Conservation (phyloP, 2,113 vertebrate genomes). For the Corydoras maculifer region DNA sequence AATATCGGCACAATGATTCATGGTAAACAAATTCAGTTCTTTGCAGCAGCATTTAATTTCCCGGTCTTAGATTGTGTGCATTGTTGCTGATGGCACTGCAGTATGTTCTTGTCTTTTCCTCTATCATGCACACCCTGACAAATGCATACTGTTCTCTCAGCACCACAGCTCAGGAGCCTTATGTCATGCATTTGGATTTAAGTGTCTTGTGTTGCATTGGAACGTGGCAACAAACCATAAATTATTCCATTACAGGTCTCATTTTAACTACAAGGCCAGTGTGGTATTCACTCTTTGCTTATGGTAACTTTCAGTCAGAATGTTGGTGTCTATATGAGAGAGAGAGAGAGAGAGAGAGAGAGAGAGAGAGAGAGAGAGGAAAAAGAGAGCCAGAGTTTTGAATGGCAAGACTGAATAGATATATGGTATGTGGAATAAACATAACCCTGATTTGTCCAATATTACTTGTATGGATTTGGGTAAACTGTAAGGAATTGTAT, state of each 20-base stretch:
- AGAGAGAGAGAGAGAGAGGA: not conserved
- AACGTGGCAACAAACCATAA: constrained; percentile 30
- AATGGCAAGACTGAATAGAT: too few relatives aligned
- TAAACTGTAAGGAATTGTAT: not conserved
- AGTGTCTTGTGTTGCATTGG: constrained; percentile 12
- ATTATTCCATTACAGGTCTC: constrained; percentile 40
- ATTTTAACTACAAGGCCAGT: constrained; percentile 27
- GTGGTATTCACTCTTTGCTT: constrained; percentile 21
- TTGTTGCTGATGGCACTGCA: constrained; percentile 44
- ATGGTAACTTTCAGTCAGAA: constrained; percentile 6
- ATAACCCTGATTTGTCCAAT: constrained; percentile 15
- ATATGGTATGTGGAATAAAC: not conserved
- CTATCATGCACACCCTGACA: constrained; percentile 32
- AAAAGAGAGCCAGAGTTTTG: not conserved
- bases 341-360: not conserved
- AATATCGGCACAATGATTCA: too few relatives aligned
- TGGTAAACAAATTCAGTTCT: too few relatives aligned
- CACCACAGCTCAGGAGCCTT: not conserved
- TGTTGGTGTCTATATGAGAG: not conserved
- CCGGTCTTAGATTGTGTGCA: not conserved
- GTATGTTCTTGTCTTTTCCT: constrained; percentile 22
- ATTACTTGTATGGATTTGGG: not conserved
- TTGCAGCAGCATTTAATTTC: too few relatives aligned
- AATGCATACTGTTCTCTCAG: constrained; percentile 31
- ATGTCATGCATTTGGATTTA: not conserved